phyloP scores from a whole-genome alignment of 2,888 invertebrate species.

The Dioctria rufipes region DNA sequence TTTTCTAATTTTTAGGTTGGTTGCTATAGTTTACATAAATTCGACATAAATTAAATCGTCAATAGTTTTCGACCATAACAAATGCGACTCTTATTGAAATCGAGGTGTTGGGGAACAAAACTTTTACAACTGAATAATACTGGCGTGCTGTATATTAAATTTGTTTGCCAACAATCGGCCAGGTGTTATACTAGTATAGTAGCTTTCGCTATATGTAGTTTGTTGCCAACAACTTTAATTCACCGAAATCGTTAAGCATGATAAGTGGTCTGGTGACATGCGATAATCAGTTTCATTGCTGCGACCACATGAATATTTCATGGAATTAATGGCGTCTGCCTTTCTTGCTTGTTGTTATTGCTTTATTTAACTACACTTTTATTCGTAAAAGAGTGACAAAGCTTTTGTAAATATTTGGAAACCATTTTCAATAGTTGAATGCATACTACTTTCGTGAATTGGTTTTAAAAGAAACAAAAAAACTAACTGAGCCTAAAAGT shows the following conservation, averaged over 20 bases:
- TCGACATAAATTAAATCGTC: constrained; percentile 48
- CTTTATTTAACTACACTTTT: neutral
- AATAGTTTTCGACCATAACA: constrained; percentile 45
- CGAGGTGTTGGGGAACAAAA: constrained; percentile 41
- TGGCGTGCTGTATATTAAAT: neutral
- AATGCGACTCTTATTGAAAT: constrained; percentile 37
- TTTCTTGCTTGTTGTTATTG: neutral
- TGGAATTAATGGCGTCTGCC: neutral
- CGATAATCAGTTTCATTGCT: constrained; percentile 38
- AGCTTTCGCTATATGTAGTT: neutral
- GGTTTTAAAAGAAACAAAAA: neutral
- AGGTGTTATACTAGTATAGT: constrained; percentile 13
- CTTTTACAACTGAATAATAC: constrained; percentile 32
- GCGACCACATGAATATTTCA: constrained; percentile 39
- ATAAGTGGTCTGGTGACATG: constrained; percentile 47
- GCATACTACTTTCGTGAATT: neutral
- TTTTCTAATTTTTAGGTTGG: neutral
- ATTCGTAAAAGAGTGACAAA: neutral
- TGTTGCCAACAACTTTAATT: constrained; percentile 36
- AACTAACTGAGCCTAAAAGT: neutral
- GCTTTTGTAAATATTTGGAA: constrained; percentile 8
- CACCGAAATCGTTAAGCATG: constrained; percentile 46
- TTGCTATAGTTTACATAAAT: constrained; percentile 38
- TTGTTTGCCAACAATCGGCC: constrained; percentile 21
- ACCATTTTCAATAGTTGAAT: neutral